These are phyloP conservation scores for Avahi laniger DNA, from an alignment of 2,797 vertebrate genomes.

Conservation along the genomic window DNA sequence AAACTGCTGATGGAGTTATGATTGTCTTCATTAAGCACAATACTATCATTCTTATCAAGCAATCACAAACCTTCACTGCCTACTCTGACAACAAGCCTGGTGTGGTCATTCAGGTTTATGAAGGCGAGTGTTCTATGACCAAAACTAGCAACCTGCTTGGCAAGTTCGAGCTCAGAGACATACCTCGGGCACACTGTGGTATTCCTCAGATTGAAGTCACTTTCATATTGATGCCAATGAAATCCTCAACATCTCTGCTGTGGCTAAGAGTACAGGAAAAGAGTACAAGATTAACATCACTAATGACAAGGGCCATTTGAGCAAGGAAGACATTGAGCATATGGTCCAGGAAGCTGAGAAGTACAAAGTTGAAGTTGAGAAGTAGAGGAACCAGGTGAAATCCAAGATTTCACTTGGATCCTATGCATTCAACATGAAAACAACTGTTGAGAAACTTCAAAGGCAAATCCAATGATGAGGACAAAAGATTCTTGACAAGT, in stretches of 20 bases:
- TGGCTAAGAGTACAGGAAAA: neutral
- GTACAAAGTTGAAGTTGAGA: neutral
- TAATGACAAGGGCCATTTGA: neutral
- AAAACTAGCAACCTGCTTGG: neutral
- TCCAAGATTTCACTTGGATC: neutral
- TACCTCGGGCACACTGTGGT: neutral
- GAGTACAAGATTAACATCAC: neutral
- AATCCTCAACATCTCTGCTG: neutral
- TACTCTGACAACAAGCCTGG: neutral
- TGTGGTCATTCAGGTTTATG: neutral
- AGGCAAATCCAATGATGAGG: neutral
- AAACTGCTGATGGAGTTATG: neutral
- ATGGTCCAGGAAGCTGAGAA: neutral
- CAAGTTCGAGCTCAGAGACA: neutral
- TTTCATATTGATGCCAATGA: neutral
- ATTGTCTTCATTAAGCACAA: neutral
- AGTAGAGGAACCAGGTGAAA: neutral
- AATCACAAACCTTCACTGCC: neutral
- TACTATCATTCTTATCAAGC: neutral
- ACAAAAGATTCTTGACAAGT: neutral
- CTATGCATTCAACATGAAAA: neutral
- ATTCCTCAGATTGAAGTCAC: neutral
- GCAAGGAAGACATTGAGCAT: neutral
- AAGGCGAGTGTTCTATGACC: neutral
- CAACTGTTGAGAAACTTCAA: neutral